Evolutionary conservation across 2,797 vertebrate species (phyloP).

Genomic region (Gallinago solitaria): DNA sequence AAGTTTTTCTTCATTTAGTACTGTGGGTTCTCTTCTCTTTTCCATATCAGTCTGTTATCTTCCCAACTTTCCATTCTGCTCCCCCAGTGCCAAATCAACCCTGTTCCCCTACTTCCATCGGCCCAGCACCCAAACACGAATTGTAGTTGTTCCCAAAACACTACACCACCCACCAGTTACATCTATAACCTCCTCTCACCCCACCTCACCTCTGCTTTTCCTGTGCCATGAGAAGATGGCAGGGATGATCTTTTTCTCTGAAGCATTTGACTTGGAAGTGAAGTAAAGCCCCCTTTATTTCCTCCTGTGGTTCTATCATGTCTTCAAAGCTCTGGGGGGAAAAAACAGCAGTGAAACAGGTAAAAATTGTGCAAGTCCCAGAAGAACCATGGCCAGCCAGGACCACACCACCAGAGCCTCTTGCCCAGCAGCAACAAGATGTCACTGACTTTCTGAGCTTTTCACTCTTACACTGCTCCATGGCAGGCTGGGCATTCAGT

Average conservation of each 20-base stretch:
- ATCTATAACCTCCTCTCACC: neutral
- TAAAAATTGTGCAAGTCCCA: too few relatives aligned
- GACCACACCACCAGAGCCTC: neutral
- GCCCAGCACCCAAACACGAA: neutral
- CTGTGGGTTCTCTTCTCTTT: neutral
- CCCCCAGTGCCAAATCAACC: neutral
- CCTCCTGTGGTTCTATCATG: neutral
- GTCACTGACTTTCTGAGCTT: neutral
- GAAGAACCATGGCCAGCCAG: neutral
- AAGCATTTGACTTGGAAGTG: neutral
- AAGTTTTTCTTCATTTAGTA: neutral
- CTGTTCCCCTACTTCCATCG: neutral
- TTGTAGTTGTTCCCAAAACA: neutral
- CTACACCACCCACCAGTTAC: fast-evolving
- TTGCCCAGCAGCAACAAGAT: neutral
- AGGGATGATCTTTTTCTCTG: neutral
- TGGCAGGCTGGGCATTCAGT: fast-evolving
- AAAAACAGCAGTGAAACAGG: neutral
- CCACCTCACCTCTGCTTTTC: neutral
- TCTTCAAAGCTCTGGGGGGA: neutral
- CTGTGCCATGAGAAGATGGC: neutral
- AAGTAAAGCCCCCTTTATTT: neutral
- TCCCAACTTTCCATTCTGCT: neutral
- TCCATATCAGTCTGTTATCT: neutral
- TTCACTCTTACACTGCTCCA: neutral